Percentiles rank a stretch among this genome's conserved stretches.
Conservation (phyloP, 2,888 invertebrate genomes). For the Drosophila lutescens region DNA sequence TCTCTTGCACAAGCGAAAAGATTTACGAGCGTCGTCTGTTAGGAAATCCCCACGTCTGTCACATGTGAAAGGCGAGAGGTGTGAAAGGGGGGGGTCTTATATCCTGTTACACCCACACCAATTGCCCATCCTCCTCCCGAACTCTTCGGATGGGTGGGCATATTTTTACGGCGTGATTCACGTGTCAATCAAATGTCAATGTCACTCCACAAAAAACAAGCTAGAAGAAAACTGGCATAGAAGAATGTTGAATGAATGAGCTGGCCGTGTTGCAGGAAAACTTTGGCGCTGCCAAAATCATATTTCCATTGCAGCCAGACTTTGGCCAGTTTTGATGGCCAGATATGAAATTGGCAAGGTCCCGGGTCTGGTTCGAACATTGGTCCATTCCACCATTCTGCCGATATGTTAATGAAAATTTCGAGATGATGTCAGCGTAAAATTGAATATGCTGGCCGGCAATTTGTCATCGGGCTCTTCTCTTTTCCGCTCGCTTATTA, state of each 20-base stretch:
- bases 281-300: conserved; percentile 36
- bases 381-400: not conserved
- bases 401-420: conserved; percentile 44
- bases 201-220: conserved; percentile 59
- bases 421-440: conserved; percentile 50
- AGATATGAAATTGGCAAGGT: conserved; percentile 39
- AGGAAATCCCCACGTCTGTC: conserved; percentile 51
- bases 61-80: conserved; percentile 18
- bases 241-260: conserved; percentile 24
- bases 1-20: conserved; percentile 28
- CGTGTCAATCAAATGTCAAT: conserved; percentile 83
- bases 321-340: conserved; percentile 14
- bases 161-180: conserved; percentile 78
- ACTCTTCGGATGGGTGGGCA: conserved; percentile 12
- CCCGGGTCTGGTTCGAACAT: not conserved
- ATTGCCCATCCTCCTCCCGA: conserved; percentile 1
- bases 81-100: conserved; percentile 9
- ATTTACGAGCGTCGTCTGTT: conserved; percentile 41
- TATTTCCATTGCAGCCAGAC: conserved; percentile 42
- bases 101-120: conserved; percentile 50
- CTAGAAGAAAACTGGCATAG: conserved; percentile 6
- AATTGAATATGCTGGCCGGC: conserved; percentile 59
- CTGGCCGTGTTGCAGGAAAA: conserved; percentile 21
- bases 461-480: conserved; percentile 69
- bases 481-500: conserved; percentile 64